phyloP scores from a whole-genome alignment of 2,888 invertebrate genomes.

The Melangyna quadrimaculata region DNA sequence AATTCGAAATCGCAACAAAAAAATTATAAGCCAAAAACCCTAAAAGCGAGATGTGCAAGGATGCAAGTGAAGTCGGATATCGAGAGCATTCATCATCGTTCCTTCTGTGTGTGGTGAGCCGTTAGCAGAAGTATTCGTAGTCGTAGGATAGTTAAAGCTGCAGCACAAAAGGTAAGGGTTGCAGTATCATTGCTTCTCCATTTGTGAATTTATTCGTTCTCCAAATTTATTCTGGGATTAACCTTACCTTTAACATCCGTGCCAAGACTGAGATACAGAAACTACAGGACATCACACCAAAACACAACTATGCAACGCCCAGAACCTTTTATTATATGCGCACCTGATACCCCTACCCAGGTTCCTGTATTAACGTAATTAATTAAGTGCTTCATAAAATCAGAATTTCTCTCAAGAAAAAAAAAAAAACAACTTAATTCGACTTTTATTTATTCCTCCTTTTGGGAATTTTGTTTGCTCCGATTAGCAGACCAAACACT shows the following conservation, averaged over 20 bases:
- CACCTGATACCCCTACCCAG: neutral
- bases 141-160: too few species aligned
- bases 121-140: neutral
- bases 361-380: constrained; percentile 33
- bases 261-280: constrained; percentile 19
- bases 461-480: constrained; percentile 39
- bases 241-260: constrained; percentile 48
- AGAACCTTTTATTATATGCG: constrained; percentile 45
- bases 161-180: constrained; percentile 8
- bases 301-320: neutral
- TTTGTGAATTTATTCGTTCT: constrained; percentile 67
- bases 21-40: constrained; percentile 44
- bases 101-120: constrained; percentile 25
- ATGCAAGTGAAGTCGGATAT: constrained; percentile 70
- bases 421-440: neutral
- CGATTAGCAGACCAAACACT: constrained; percentile 14
- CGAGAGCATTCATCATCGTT: constrained; percentile 70
- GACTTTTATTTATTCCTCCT: constrained; percentile 38
- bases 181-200: constrained; percentile 56
- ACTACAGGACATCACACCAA: neutral
- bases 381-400: constrained; percentile 57
- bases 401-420: constrained; percentile 21
- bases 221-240: constrained; percentile 68
- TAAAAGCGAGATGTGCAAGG: constrained; percentile 62
- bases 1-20: constrained; percentile 54